Evolutionary conservation across 2,113 vertebrate genomes (phyloP), one percentile per base, ranked within the genome.

Genomic region (Mungos mungo): DNA sequence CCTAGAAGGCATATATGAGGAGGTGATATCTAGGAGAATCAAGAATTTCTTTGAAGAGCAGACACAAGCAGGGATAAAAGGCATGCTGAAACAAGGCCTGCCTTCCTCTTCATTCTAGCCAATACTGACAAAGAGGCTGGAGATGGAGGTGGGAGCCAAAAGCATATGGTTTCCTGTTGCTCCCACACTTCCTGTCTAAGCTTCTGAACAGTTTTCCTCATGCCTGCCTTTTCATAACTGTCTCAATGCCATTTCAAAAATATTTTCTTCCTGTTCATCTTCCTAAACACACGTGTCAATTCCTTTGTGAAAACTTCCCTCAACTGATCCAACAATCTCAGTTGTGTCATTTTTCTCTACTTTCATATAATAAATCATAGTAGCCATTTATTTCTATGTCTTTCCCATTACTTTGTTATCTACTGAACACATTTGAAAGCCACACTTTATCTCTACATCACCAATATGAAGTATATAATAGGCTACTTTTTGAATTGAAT

Each of bases 71-170:
- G 11, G 33, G 7, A 9, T 33, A 29, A 69, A 57, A 41, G 3
- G 0, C 3, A 3, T 5, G 7, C 11, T 47, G n/a, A 87, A 19
- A n/a, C 7, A 3, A 74, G 1, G 5, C 50, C 9, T 9, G 10
- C 15, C 11, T 77, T 63, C n/a, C 19, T 41, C 2, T 41, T 23
- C 31, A 31, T 15, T 74, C 71, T 35, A 74, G n/a, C 2, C 12
- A 60, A 60, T 10, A 57, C 5, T 60, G 16, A 81, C 2, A 4
- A 21, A 3, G 11, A 65, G n/a, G 12, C 60, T 83, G n/a, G 7
- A 27, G 11, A 16, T 2, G 13, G 33, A 16, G 5, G 18, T 33
- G 47, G 8, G 35, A 80, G 18, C 29, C 19, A 66, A 57, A 90
- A 54, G 25, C 6, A 3, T 10, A 5, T 11, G 38, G 11, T 15